A percentile compares a stretch with the other conserved stretches of the same genome.
These are phyloP conservation scores for Mantis religiosa DNA, from an alignment of 2,888 invertebrate genomes.

Conservation along the genomic window DNA sequence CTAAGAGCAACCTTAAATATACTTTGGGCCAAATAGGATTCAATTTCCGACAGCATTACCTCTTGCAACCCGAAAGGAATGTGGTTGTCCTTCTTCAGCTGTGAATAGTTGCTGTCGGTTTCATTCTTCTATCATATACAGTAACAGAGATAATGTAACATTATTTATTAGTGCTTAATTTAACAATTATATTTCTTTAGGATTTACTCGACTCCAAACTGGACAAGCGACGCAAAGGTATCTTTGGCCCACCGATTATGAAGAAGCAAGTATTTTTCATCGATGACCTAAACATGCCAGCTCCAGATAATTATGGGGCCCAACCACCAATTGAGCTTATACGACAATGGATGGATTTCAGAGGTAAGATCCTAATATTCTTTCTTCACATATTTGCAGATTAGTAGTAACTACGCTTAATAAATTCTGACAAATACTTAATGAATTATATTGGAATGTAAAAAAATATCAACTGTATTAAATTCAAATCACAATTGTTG, in stretches of 20 bases:
- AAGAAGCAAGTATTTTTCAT: conserved; percentile 80
- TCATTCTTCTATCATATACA: conserved; percentile 31
- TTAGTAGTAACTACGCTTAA: too few relatives aligned
- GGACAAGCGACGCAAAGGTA: conserved; percentile 71
- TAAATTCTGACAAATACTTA: too few relatives aligned
- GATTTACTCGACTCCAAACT: conserved; percentile 72
- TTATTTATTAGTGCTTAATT: conserved; percentile 2
- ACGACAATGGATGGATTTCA: conserved; percentile 81
- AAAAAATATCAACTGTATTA: too few relatives aligned
- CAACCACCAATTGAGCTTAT: conserved; percentile 87
- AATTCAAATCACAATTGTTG: too few relatives aligned
- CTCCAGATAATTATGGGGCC: conserved; percentile 79
- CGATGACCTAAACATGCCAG: conserved; percentile 90
- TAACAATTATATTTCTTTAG: conserved; percentile 40
- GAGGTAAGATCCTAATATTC: conserved; percentile 48
- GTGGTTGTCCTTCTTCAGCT: too few relatives aligned
- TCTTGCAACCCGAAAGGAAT: too few relatives aligned
- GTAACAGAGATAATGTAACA: not conserved
- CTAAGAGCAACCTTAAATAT: too few relatives aligned
- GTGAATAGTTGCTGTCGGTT: too few relatives aligned
- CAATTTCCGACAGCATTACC: too few relatives aligned
- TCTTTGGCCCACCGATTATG: conserved; percentile 78
- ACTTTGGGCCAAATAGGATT: too few relatives aligned
- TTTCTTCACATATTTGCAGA: too few relatives aligned
- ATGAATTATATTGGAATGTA: too few relatives aligned